Evolutionary conservation across 2,113 vertebrate species (phyloP), one percentile per base, ranked within the genome.

Genomic region (Cygnus atratus): DNA sequence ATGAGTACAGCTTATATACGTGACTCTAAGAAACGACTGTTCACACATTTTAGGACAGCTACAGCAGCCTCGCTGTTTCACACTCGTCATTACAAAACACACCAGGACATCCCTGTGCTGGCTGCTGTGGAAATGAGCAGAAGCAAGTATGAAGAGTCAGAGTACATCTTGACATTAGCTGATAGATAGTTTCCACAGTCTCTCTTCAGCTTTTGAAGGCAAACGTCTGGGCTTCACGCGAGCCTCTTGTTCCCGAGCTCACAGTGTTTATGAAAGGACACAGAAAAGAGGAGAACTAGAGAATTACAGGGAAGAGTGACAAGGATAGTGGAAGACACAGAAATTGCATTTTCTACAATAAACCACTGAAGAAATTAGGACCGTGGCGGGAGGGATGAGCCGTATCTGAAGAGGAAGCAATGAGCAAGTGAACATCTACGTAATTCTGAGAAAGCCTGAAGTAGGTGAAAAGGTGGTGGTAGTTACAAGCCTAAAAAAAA

Each of bases 201-300:
- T 63, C 4, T 2, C 17, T 48, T 19, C 57, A 11, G 21, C 41
- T 66, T n/a, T 61, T 14, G 41, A 85, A 33, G 6, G 20, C 22
- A 48, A 39, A 39, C 18, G 22, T 48, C 43, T 26, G 43, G 29
- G 24, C 3, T 2, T n/a, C 21, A 1, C 0, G 8, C 26, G 10
- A 63, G 61, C 61, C 25, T 26, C 14, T 28, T 4, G 19, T 35
- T 50, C 62, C 52, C 43, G 29, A n/a, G 22, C 29, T 58, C 41
- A 31, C 3, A 2, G 39, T n/a, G 13, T 12, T 48, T 39, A 28
- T 11, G 41, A n/a, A 50, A 68, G 35, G 25, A 12, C 43, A 41
- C 11, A 28, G n/a, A 25, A 59, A 76, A 67, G 43, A 28, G n/a
- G 29, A 59, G 76, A 76, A 50, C 3, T 3, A 17, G 44, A 13